phyloP scores from a whole-genome alignment of 2,797 vertebrate genomes.

The Garrulus glandarius region DNA sequence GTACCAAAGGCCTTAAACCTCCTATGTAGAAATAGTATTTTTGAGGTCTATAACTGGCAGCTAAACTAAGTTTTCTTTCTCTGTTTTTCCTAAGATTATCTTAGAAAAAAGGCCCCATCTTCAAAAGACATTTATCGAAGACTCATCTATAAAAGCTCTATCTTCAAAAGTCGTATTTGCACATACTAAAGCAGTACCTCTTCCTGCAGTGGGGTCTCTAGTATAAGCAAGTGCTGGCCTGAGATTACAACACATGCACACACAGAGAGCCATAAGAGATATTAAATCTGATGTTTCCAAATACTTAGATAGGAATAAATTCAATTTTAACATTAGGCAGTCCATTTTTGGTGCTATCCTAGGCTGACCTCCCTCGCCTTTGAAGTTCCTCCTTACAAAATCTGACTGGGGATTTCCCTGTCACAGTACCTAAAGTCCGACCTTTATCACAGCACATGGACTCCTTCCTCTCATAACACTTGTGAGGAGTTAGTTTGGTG shows the following conservation, averaged over 20 bases:
- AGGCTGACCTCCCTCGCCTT: not conserved
- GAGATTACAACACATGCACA: not conserved
- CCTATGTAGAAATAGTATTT: not conserved
- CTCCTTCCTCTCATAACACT: not conserved
- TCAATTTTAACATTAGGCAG: not conserved
- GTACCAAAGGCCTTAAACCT: not conserved
- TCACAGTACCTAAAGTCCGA: not conserved
- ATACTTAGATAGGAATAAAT: not conserved
- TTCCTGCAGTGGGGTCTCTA: not conserved
- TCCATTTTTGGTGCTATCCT: not conserved
- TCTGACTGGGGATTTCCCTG: not conserved
- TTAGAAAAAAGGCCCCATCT: not conserved
- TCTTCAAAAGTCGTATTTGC: not conserved
- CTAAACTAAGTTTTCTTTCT: not conserved
- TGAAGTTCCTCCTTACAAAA: not conserved
- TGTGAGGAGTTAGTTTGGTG: not conserved
- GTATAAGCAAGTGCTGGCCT: not conserved
- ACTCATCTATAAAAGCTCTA: not conserved
- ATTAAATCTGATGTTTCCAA: not conserved
- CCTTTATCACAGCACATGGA: not conserved
- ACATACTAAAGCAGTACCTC: not conserved
- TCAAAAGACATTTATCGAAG: not conserved
- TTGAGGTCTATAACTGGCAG: not conserved
- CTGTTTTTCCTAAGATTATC: not conserved
- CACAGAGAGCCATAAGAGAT: not conserved